Evolutionary conservation across 2,797 vertebrate species (phyloP).

Genomic region (Lagorchestes hirsutus): DNA sequence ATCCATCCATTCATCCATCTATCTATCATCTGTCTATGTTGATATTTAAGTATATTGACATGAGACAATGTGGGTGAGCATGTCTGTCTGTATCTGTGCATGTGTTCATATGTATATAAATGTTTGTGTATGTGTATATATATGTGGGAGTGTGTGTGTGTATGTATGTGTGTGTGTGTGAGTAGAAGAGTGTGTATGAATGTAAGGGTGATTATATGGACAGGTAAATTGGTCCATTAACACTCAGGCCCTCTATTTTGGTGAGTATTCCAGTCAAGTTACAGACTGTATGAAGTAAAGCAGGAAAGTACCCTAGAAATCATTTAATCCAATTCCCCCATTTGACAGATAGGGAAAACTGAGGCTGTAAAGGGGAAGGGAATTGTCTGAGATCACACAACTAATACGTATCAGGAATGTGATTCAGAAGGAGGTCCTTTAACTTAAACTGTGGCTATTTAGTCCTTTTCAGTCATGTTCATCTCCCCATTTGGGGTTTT

Average conservation of each 20-base stretch:
- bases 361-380: neutral
- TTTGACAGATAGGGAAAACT: neutral
- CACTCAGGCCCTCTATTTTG: neutral
- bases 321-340: neutral
- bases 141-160: neutral
- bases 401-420: neutral
- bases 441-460: neutral
- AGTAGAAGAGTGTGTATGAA: neutral
- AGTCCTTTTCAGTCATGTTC: neutral
- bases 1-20: too few species aligned
- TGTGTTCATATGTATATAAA: neutral
- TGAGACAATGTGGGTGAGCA: neutral
- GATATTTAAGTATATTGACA: neutral
- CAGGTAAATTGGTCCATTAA: neutral
- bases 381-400: neutral
- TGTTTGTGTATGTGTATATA: neutral
- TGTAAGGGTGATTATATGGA: neutral
- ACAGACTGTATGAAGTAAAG: neutral
- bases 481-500: neutral
- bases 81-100: neutral
- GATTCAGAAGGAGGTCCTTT: neutral
- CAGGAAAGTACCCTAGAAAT: neutral
- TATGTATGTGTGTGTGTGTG: neutral
- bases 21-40: neutral
- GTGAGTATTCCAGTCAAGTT: neutral